A percentile compares a stretch with the other conserved stretches of the same genome.
These are phyloP conservation scores for Chouioia cunea DNA, from an alignment of 2,888 invertebrate genomes.

Conservation along the genomic window DNA sequence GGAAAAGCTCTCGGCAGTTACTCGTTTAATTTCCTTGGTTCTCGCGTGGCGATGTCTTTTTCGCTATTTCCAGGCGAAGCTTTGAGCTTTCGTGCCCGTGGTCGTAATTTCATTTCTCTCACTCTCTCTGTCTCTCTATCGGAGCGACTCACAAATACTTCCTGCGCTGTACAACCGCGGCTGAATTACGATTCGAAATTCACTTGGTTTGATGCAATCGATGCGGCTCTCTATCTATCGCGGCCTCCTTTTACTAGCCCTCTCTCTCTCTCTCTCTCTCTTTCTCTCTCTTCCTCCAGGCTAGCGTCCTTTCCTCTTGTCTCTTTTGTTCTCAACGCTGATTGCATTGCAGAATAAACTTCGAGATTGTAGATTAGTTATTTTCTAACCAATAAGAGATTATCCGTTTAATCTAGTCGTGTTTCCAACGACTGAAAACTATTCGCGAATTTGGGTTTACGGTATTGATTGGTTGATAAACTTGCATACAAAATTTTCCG, in stretches of 20 bases:
- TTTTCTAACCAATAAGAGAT: slow-evolving; percentile 1
- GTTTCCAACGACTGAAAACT: not conserved
- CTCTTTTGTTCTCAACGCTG: not conserved
- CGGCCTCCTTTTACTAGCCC: not conserved
- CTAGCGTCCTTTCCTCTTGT: no score
- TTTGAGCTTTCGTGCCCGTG: no score
- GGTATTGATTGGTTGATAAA: no score
- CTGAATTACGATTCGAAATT: slow-evolving; percentile 41
- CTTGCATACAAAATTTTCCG: no score
- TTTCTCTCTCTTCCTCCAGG: not conserved
- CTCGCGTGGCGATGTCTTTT: no score
- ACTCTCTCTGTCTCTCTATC: not conserved
- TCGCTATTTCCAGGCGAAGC: no score
- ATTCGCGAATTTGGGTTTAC: not conserved
- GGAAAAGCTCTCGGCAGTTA: no score
- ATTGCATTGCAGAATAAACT: not conserved
- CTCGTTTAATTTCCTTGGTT: no score
- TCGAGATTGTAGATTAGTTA: slow-evolving; percentile 18
- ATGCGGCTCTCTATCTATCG: slow-evolving; percentile 5
- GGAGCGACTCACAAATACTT: slow-evolving; percentile 20
- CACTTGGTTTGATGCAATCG: slow-evolving; percentile 34
- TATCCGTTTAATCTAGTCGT: not conserved
- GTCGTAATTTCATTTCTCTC: no score
- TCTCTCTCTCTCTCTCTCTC: no score
- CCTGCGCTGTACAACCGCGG: not conserved